These are phyloP conservation scores for Lasioglossum albipes DNA, from an alignment of 1,140 invertebrate genomes.

Conservation along the genomic window DNA sequence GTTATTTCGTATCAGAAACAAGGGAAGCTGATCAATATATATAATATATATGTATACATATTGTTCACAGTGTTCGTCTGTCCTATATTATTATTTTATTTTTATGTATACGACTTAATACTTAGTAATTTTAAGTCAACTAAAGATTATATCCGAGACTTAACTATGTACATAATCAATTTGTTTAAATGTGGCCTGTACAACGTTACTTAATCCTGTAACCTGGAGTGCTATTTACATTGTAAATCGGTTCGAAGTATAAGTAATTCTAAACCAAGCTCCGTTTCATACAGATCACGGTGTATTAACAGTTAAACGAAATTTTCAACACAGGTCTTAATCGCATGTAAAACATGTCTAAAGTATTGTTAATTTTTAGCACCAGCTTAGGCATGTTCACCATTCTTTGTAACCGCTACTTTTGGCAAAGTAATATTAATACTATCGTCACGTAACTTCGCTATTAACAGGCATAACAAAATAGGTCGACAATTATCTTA, in stretches of 20 bases:
- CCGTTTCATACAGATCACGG: conserved; percentile 16
- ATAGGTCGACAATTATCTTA: conserved; percentile 33
- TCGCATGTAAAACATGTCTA: conserved; percentile 28
- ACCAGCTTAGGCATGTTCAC: conserved; percentile 48
- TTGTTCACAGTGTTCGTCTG: not conserved
- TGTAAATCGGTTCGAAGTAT: conserved; percentile 27
- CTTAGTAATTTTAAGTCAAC: not conserved
- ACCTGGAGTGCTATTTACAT: conserved; percentile 28
- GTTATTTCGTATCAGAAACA: not conserved
- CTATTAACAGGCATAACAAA: conserved; percentile 39
- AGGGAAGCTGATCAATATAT: not conserved
- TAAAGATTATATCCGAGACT: conserved; percentile 10
- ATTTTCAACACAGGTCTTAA: conserved; percentile 21
- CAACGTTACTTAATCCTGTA: not conserved
- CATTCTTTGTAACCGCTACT: conserved; percentile 27
- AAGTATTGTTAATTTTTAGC: conserved; percentile 50
- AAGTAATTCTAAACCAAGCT: conserved; percentile 25
- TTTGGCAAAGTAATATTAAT: conserved; percentile 45
- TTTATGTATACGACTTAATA: not conserved
- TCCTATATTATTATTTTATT: not conserved
- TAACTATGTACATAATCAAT: conserved; percentile 16
- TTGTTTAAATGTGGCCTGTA: conserved; percentile 20
- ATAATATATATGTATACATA: conserved; percentile 4
- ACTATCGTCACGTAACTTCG: conserved; percentile 19
- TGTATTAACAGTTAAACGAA: not conserved